Evolutionary conservation across 2,888 invertebrate species (phyloP).

Genomic region (Xanthia icteritia): DNA sequence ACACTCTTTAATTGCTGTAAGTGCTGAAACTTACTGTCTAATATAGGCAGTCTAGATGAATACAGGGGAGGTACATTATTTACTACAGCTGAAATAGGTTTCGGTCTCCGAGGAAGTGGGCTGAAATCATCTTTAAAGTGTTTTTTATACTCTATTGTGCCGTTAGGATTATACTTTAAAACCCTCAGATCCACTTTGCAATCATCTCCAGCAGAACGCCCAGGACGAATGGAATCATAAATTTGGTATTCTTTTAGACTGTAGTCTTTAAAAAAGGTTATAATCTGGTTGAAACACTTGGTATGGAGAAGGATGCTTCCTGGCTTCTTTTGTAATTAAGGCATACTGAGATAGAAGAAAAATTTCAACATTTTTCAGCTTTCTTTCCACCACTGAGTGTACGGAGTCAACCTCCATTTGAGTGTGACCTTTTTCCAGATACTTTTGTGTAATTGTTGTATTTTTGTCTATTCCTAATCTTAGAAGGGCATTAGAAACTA

Average conservation of each 20-base stretch:
- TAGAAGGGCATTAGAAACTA: slow-evolving; percentile 58
- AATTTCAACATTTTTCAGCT: slow-evolving; percentile 54
- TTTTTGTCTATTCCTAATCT: slow-evolving; percentile 57
- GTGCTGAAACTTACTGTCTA: background rate
- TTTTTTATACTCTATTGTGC: background rate
- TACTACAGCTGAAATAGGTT: background rate
- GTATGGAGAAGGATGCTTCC: slow-evolving; percentile 1
- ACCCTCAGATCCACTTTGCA: too few relatives aligned
- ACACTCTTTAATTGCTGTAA: background rate
- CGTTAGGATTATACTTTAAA: background rate
- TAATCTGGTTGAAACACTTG: background rate
- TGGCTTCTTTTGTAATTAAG: background rate
- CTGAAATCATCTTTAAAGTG: background rate
- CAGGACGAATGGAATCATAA: too few relatives aligned
- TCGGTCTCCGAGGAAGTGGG: background rate
- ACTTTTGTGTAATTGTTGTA: slow-evolving; percentile 37
- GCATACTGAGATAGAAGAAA: slow-evolving; percentile 4
- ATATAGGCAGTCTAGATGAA: background rate
- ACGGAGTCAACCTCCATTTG: background rate
- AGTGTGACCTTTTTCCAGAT: slow-evolving; percentile 60
- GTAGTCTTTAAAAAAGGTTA: background rate
- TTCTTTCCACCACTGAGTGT: slow-evolving; percentile 70
- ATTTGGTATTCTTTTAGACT: background rate
- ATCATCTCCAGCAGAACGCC: too few relatives aligned
- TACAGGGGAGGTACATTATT: background rate